These are phyloP conservation scores for Andrena flavipes DNA, from an alignment of 2,888 invertebrate species.

Conservation along the genomic window DNA sequence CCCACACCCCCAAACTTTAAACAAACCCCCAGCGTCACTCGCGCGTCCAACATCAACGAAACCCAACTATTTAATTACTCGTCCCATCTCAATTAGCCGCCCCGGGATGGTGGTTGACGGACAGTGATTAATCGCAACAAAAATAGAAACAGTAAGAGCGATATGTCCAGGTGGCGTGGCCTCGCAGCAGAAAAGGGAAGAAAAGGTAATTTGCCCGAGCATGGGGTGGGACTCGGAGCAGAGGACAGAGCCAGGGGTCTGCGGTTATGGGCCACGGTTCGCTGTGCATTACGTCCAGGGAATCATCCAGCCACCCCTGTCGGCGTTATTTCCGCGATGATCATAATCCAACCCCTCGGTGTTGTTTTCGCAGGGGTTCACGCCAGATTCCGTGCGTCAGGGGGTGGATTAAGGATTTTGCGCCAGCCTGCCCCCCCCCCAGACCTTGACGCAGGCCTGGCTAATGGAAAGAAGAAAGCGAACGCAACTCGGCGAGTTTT, in stretches of 20 bases:
- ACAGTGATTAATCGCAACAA: slow-evolving; percentile 33
- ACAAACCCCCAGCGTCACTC: not conserved
- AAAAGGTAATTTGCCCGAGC: slow-evolving; percentile 58
- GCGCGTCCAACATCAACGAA: not conserved
- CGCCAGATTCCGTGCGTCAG: slow-evolving; percentile 57
- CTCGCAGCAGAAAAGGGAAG: slow-evolving; percentile 23
- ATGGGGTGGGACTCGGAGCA: slow-evolving; percentile 7
- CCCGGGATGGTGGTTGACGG: not conserved
- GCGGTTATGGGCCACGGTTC: slow-evolving; percentile 55
- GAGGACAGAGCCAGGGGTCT: slow-evolving; percentile 40
- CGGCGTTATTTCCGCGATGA: slow-evolving; percentile 58
- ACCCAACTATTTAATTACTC: not conserved
- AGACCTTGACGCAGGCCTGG: slow-evolving; percentile 2
- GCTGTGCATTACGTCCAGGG: slow-evolving; percentile 56
- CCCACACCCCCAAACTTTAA: not conserved
- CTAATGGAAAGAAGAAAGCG: slow-evolving; percentile 49
- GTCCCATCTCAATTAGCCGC: slow-evolving; percentile 1
- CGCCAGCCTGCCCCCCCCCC: slow-evolving; percentile 13
- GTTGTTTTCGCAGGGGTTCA: slow-evolving; percentile 58
- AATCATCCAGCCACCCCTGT: slow-evolving; percentile 17
- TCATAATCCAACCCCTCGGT: slow-evolving; percentile 56
- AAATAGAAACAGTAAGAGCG: slow-evolving; percentile 28
- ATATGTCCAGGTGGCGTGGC: not conserved
- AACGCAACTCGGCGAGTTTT: slow-evolving; percentile 61
- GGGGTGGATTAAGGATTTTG: slow-evolving; percentile 60